Evolutionary conservation across 2,888 invertebrate species (phyloP).

Genomic region (Adelphocoris suturalis): DNA sequence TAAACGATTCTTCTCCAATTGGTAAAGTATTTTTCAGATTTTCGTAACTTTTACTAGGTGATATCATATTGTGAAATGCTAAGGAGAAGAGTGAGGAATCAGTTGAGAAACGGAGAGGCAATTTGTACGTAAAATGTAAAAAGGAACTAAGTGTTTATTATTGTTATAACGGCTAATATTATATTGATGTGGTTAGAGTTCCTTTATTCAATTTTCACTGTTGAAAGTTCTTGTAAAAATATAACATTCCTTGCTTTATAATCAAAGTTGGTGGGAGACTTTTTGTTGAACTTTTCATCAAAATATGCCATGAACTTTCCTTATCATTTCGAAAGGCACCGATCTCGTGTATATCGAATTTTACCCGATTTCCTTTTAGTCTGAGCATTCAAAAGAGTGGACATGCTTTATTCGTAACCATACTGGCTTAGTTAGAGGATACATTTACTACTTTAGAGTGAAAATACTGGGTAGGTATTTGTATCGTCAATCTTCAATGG

Average conservation of each 20-base stretch:
- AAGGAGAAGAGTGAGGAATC: background rate
- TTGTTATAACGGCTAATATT: slow-evolving; percentile 53
- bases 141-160: slow-evolving; percentile 49
- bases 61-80: background rate
- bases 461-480: slow-evolving; percentile 1
- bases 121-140: slow-evolving; percentile 20
- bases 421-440: slow-evolving; percentile 42
- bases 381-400: background rate
- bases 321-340: background rate
- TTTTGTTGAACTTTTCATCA: background rate
- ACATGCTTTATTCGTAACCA: slow-evolving; percentile 11
- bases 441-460: background rate
- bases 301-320: background rate
- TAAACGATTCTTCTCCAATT: slow-evolving; percentile 7
- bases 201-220: slow-evolving; percentile 49
- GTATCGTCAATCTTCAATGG: slow-evolving; percentile 23
- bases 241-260: background rate
- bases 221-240: slow-evolving; percentile 41
- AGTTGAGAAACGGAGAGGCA: background rate
- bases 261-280: background rate
- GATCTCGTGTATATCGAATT: background rate
- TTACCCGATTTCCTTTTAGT: background rate
- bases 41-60: background rate
- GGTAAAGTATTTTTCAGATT: slow-evolving; percentile 48
- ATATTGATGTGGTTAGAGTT: slow-evolving; percentile 65